These are phyloP conservation scores for Sarotherodon lohbergeri DNA, from an alignment of 2,113 vertebrate genomes.

Conservation along the genomic window DNA sequence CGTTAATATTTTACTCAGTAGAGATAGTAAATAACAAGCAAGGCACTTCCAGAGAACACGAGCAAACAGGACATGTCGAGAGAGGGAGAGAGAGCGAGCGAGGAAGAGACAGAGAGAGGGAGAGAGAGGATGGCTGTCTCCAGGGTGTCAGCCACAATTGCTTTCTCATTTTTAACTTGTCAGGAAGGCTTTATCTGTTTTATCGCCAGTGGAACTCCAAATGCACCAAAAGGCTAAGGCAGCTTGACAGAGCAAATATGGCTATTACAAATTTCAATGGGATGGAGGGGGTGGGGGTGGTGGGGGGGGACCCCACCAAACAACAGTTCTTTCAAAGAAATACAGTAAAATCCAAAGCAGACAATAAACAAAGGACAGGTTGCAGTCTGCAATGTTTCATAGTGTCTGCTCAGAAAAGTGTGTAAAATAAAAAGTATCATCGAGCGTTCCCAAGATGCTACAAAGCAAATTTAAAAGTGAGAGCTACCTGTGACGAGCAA, in stretches of 20 bases:
- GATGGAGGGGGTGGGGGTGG: not conserved
- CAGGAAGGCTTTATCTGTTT: conserved; percentile 61
- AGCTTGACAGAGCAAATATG: conserved; percentile 45
- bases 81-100: not conserved
- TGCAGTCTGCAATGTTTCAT: not conserved
- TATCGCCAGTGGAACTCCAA: conserved; percentile 50
- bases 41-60: conserved; percentile 27
- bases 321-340: not conserved
- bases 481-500: not conserved
- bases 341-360: not conserved
- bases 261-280: conserved; percentile 26
- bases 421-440: not conserved
- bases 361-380: not conserved
- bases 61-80: conserved; percentile 11
- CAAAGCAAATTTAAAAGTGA: not conserved
- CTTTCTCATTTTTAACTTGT: conserved; percentile 67
- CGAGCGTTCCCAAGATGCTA: not conserved
- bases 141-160: conserved; percentile 45
- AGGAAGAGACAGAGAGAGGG: not conserved
- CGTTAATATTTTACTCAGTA: conserved; percentile 49
- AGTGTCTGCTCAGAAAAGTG: not conserved
- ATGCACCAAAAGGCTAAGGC: conserved; percentile 30
- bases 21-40: conserved; percentile 45
- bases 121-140: conserved; percentile 25
- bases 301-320: not conserved